These are phyloP conservation scores for Mus pahari DNA, from an alignment of 2,113 vertebrate genomes.

Conservation along the genomic window DNA sequence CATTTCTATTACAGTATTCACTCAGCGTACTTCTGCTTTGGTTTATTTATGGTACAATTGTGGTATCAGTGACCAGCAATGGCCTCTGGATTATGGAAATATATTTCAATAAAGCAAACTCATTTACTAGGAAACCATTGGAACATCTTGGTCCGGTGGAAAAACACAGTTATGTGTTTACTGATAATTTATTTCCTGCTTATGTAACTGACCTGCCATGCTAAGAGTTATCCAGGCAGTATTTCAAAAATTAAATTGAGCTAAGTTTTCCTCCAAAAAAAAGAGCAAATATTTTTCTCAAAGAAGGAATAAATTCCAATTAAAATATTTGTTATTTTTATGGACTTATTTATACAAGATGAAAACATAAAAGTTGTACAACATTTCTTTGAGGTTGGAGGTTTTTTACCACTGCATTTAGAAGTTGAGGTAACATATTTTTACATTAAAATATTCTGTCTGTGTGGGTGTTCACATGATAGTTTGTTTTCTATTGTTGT, in stretches of 20 bases:
- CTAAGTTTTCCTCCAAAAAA: not conserved
- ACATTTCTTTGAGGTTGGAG: not conserved
- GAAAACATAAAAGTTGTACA: constrained; percentile 22
- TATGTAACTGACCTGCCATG: constrained; percentile 26
- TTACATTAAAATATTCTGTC: not conserved
- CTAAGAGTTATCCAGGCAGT: constrained; percentile 8
- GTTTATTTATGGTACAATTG: constrained; percentile 62
- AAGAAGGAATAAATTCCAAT: constrained; percentile 11
- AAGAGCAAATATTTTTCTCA: constrained; percentile 1
- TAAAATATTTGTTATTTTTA: constrained; percentile 32
- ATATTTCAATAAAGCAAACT: constrained; percentile 64
- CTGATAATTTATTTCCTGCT: constrained; percentile 63
- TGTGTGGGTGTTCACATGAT: too few relatives aligned
- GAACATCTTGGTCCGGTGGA: constrained; percentile 68
- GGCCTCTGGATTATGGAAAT: constrained; percentile 73
- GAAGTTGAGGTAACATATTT: constrained; percentile 2
- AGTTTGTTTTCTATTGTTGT: not conserved
- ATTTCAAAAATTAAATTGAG: constrained; percentile 34
- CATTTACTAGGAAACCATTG: constrained; percentile 67
- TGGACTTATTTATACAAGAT: constrained; percentile 12
- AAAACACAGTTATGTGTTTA: constrained; percentile 73
- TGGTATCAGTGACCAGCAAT: constrained; percentile 60
- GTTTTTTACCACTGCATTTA: constrained; percentile 12
- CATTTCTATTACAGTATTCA: constrained; percentile 22
- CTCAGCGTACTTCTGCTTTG: constrained; percentile 30